Evolutionary conservation across 2,888 invertebrate species (phyloP).

Genomic region (Rutpela maculata): DNA sequence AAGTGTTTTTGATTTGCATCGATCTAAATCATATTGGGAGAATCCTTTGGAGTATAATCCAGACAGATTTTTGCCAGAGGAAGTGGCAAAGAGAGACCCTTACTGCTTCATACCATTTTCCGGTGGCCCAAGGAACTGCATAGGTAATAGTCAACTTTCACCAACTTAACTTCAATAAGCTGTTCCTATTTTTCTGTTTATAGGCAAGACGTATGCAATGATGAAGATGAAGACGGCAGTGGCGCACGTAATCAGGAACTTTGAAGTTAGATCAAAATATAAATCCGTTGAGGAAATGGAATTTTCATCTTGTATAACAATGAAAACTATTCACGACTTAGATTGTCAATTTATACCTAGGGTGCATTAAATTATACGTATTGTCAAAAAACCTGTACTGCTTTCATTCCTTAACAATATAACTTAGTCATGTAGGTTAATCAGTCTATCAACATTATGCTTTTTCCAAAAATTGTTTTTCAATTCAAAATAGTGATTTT

Average conservation of each 20-base stretch:
- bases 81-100: slow-evolving; percentile 60
- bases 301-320: slow-evolving; percentile 28
- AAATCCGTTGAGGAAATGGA: slow-evolving; percentile 43
- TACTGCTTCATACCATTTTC: slow-evolving; percentile 38
- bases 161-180: neutral
- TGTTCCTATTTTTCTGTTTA: too few relatives aligned
- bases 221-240: slow-evolving; percentile 72
- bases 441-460: too few relatives aligned
- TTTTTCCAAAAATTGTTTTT: too few relatives aligned
- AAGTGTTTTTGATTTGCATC: slow-evolving; percentile 52
- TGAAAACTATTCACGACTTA: slow-evolving; percentile 29
- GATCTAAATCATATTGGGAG: slow-evolving; percentile 75
- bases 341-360: slow-evolving; percentile 35
- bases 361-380: neutral
- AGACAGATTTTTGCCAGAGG: slow-evolving; percentile 77
- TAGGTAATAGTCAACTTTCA: slow-evolving; percentile 29
- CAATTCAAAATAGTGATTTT: too few relatives aligned
- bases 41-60: slow-evolving; percentile 77
- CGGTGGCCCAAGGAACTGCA: slow-evolving; percentile 36
- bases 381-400: too few relatives aligned
- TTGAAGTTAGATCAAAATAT: slow-evolving; percentile 58
- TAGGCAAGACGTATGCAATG: slow-evolving; percentile 66
- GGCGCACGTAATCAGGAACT: slow-evolving; percentile 68
- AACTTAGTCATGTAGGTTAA: too few relatives aligned
- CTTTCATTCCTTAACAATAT: too few relatives aligned